Base-by-base conservation (phyloP, 2,797 vertebrate genomes). In the Fistularia tabacaria region DNA sequence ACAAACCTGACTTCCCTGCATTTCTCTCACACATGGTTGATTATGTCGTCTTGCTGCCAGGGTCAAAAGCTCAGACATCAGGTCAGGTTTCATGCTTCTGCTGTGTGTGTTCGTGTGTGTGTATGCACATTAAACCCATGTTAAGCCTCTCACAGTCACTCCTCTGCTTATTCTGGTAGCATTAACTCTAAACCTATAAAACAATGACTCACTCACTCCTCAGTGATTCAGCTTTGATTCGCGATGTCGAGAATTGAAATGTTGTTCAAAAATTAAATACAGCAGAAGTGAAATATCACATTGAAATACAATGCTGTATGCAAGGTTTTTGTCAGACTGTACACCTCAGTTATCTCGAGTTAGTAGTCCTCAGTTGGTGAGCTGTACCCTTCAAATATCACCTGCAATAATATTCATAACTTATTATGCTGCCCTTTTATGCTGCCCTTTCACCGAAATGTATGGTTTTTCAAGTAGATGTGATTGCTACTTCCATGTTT, bases 61-160 rank as follows among this genome's bases (percentile, higher is more conserved):
- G 59, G 71, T 42, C 57, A 49, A 15, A 61, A 57, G 49, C 57
- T 69, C 58, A 70, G 69, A 59, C 51, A 6, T 9, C 68, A 76
- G 83, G 71, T 90, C 80, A 77, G 41, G 77, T 89, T 90, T 85
- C 85, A 53, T 62, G 54, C 42, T 8, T 41, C 40, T 68, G 49
- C 11, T 49, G 42, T 66, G 62, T 54, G 46, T 49, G 53, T 56
- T 14, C 25, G 40, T 40, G 51, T 39, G 38, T 41, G 49, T 43
- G 41, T 46, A 46, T 6, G 45, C 55, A 46, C 55, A 48, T 72
- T 76, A 77, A 73, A 51, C 71, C 38, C 36, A 25, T 46, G 44
- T 36, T 79, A 62, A 79, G 42, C 59, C 54, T 51, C 50, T 62
- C 40, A 40, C 49, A 69, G 68, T 64, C 69, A 64, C 66, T 71